Evolutionary conservation across 2,888 invertebrate species (phyloP), one percentile per base, ranked within the genome.

Genomic region (Tillus elongatus): DNA sequence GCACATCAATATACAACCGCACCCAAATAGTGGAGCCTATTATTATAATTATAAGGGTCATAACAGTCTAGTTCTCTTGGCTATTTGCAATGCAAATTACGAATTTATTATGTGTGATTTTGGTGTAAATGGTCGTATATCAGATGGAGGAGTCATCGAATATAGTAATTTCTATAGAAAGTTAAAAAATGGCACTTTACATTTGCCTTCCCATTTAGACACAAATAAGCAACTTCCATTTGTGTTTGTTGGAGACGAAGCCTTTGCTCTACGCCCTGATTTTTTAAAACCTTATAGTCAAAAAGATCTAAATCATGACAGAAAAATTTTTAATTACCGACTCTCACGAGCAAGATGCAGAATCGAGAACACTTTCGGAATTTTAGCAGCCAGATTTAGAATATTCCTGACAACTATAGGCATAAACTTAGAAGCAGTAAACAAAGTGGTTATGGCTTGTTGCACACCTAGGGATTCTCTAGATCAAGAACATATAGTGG

Each of bases 1-100:
- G 38, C 51, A 54, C 35, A 41, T 51, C 13, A 37, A 37, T 9
- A 40, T 53, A 26, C 32, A 31, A 28, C 38, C 48, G 30, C 49
- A 48, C 15, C 13, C 8, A 12, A 38, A 37, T 30, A 30, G 38
- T 32, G 54, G 51, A 15, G 49, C 46, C 24, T 16, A 36, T 19
- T 53, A 46, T 38, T 53, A 33, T 36, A 49, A 49, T 36, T 53
- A 53, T 38, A 51, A 51, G 41, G 45, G 42, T 9, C 27, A 26
- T 13, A 37, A 50, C 15, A 52, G 52, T 30, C 44, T 53, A 29
- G 46, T 52, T 13, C 31, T 55, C 12, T 15, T 51, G 35, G 49
- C 44, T 29, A 14, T 49, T 28, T 16, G 16, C n/a, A 33, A 28
- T 26, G 34, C 34, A 16, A 33, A 33, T 16, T 27, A 33, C 10